Base-by-base conservation (phyloP, 2,888 invertebrate species). In the Mesodorylaimus sp. region DNA sequence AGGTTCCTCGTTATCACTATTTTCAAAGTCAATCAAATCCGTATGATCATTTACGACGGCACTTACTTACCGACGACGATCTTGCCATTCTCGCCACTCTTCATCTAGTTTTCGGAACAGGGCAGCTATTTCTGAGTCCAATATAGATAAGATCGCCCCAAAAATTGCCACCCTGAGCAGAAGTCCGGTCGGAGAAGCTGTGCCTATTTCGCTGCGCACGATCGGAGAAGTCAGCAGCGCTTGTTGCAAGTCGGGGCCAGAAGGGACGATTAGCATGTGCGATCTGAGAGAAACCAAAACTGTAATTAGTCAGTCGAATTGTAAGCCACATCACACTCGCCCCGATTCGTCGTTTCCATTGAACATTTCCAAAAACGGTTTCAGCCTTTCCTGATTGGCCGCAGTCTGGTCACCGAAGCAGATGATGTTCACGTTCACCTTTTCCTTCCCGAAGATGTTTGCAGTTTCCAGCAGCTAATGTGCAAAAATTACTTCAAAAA, bases 391-490 rank as follows among this genome's bases (percentile, higher is more conserved):
- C 63, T 83, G 84, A 65, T 93, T 75, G 21, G 77, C 73, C 61
- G 64, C 61, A 61, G 75, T 75, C 68, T 93, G 89, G 71, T 97
- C 95, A 0, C 97, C 97, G 72, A 97, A 99, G 62, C 89, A 91
- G 54, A 99, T 80, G 52, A 97, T 79, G 68, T 99, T 97, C 43
- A 93, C 91, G 66, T 83, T 89, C 1, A 99, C 95, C 70, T 97
- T 99, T 68, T 99, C 97, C 66, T 99, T 99, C 71, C 95, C 97
- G 57, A 99, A 73, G 59, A 88, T 80, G 68, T 97, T 99, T 0
- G 91, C 95, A 52, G 95, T 73, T 71, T 93, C 91, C 0, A 87
- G 78, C 47, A 97, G 72, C 71, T 74, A 58, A 24, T 64, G 60
- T 37, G 43, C 47, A 45, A 53, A 52, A 53, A 24, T 41, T 36